These are phyloP conservation scores for Campylorhamphus procurvoides DNA, from an alignment of 2,113 vertebrate genomes.

Conservation along the genomic window DNA sequence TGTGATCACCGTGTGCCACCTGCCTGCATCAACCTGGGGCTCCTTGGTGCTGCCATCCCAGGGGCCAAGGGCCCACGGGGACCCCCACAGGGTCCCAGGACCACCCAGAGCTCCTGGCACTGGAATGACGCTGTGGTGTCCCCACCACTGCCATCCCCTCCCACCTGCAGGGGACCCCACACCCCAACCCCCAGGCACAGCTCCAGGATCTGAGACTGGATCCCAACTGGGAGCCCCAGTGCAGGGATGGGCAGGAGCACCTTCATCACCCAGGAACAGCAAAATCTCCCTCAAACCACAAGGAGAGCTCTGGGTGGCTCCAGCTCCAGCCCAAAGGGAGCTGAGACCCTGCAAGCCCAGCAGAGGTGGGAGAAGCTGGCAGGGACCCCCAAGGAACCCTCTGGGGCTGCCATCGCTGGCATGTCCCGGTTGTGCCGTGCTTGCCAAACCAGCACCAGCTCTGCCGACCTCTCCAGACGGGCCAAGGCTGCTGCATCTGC, in stretches of 20 bases:
- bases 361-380: not conserved
- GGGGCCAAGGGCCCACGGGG: accelerated
- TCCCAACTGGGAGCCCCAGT: accelerated
- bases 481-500: not conserved
- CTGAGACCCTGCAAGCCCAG: not conserved
- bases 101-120: accelerated
- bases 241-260: not conserved
- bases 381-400: not conserved
- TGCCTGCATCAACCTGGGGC: not conserved
- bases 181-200: not conserved
- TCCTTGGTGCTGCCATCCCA: accelerated
- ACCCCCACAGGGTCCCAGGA: not conserved
- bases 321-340: too few relatives aligned
- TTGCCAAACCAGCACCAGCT: accelerated
- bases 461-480: not conserved
- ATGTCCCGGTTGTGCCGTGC: accelerated
- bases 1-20: not conserved
- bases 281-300: accelerated
- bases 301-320: accelerated
- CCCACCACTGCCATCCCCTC: accelerated
- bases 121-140: not conserved
- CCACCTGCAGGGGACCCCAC: not conserved
- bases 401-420: accelerated
- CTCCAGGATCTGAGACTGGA: not conserved
- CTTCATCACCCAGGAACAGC: not conserved